Evolutionary conservation across 2,888 invertebrate genomes (phyloP).

Genomic region (Campoplex nolae): DNA sequence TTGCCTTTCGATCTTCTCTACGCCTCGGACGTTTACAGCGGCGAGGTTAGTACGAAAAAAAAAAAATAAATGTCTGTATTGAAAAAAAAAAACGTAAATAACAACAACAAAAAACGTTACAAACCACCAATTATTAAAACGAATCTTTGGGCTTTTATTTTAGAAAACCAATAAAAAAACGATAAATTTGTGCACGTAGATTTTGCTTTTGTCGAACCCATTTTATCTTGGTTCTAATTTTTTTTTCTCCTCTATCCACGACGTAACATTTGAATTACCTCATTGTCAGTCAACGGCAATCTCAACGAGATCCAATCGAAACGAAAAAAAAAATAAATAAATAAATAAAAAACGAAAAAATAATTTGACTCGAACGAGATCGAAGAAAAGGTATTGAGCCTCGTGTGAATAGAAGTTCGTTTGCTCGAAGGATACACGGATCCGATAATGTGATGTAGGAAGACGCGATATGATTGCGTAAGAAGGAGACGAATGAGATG

Average conservation of each 20-base stretch:
- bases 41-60: slow-evolving; percentile 87
- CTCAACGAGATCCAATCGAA: not conserved
- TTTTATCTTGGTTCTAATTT: not conserved
- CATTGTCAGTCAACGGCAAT: slow-evolving; percentile 12
- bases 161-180: not conserved
- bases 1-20: slow-evolving; percentile 98
- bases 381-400: slow-evolving; percentile 26
- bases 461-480: slow-evolving; percentile 37
- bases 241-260: not conserved
- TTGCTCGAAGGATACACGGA: slow-evolving; percentile 64
- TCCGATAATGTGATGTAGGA: slow-evolving; percentile 59
- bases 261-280: not conserved
- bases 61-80: not conserved
- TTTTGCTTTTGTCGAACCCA: not conserved
- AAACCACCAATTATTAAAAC: not conserved
- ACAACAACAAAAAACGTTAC: not conserved
- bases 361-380: not conserved
- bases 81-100: not conserved
- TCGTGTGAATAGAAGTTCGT: slow-evolving; percentile 75
- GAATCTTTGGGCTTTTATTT: not conserved
- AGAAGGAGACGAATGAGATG: slow-evolving; percentile 29
- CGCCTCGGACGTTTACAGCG: slow-evolving; percentile 93
- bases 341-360: slow-evolving; percentile 12
- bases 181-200: not conserved
- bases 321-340: not conserved